These are phyloP conservation scores for Zootoca vivipara DNA, from an alignment of 2,113 vertebrate species.

Conservation along the genomic window DNA sequence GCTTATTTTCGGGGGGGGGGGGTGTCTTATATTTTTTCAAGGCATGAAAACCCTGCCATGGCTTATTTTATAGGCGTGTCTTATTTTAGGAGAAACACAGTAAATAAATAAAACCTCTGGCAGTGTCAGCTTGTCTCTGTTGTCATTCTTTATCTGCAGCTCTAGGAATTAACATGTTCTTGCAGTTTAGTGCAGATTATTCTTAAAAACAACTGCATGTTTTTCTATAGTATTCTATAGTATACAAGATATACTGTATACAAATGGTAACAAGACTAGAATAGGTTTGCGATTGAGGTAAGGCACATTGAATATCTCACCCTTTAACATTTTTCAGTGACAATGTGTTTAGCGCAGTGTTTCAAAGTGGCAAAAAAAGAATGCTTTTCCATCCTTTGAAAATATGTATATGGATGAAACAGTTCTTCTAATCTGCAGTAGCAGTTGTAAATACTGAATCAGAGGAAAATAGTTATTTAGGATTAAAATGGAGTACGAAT, in stretches of 20 bases:
- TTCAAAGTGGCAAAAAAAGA: not conserved
- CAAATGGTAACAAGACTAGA: not conserved
- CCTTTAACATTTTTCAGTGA: not conserved
- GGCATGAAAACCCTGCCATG: too few relatives aligned
- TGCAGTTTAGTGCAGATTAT: not conserved
- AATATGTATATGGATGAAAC: not conserved
- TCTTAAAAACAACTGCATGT: not conserved
- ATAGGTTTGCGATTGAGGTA: not conserved
- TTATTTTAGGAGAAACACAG: too few relatives aligned
- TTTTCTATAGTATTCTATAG: not conserved
- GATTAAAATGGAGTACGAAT: not conserved
- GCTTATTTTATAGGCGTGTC: too few relatives aligned
- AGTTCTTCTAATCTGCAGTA: not conserved
- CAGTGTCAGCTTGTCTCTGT: not conserved
- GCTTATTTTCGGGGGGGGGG: too few relatives aligned
- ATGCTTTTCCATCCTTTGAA: not conserved
- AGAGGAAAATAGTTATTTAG: not conserved
- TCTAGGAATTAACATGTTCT: not conserved
- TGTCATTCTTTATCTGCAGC: not conserved
- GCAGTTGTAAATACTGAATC: not conserved
- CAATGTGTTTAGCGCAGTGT: too few relatives aligned
- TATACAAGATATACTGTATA: not conserved
- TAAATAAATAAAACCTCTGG: too few relatives aligned
- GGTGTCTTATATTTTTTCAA: too few relatives aligned
- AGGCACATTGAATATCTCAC: not conserved